Percentiles rank a stretch among this genome's conserved stretches.
phyloP scores from a whole-genome alignment of 1,140 invertebrate genomes.

The Campoletis sonorensis region DNA sequence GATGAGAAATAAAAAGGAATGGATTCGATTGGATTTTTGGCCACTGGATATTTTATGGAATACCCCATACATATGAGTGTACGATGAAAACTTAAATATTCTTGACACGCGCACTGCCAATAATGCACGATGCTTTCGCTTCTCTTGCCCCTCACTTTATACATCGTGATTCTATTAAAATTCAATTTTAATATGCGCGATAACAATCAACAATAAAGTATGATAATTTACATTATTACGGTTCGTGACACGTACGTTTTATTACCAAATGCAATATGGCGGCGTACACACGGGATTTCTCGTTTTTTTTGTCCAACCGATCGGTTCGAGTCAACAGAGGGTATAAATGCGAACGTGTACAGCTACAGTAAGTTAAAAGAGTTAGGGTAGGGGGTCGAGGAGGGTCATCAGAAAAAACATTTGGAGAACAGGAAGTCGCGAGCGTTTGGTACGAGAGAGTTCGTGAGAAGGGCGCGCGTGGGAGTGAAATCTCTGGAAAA shows the following conservation, averaged over 20 bases:
- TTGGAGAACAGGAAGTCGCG: conserved; percentile 44
- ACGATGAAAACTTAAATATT: conserved; percentile 22
- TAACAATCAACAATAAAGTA: conserved; percentile 45
- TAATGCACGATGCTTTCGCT: conserved; percentile 35
- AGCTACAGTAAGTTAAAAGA: not conserved
- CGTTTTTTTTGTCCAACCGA: not conserved
- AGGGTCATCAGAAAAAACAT: conserved; percentile 35
- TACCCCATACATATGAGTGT: not conserved
- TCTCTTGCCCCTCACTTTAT: not conserved
- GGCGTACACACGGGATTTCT: not conserved
- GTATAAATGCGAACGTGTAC: conserved; percentile 14
- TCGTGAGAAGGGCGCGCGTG: not conserved
- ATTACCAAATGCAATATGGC: not conserved
- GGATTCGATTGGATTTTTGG: too few species aligned
- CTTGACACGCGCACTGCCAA: conserved; percentile 5
- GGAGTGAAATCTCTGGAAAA: not conserved
- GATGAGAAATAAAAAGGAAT: too few species aligned
- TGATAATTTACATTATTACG: conserved; percentile 43
- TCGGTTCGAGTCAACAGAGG: conserved; percentile 38
- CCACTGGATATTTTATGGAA: not conserved
- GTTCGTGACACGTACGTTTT: conserved; percentile 31
- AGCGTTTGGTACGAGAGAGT: conserved; percentile 38
- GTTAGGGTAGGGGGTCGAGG: not conserved
- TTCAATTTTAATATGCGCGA: conserved; percentile 38
- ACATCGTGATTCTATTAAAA: conserved; percentile 37